These are phyloP conservation scores for Thamnaconus septentrionalis DNA, from an alignment of 2,113 vertebrate genomes.

Conservation along the genomic window DNA sequence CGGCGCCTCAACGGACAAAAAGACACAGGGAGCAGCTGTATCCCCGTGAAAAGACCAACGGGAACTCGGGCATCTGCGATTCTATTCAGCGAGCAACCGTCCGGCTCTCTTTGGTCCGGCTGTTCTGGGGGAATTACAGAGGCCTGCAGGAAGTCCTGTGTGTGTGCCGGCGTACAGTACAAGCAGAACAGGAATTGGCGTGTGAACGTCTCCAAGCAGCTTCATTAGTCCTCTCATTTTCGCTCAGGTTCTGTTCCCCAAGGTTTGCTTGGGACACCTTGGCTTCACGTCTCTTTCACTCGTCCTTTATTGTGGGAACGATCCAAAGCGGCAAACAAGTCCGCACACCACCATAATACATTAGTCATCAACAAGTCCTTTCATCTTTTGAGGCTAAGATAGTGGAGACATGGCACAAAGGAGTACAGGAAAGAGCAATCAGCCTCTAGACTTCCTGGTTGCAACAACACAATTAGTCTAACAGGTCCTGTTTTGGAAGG, in stretches of 20 bases:
- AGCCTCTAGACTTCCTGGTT: slow-evolving; percentile 55
- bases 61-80: slow-evolving; percentile 56
- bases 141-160: no score
- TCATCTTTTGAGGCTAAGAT: slow-evolving; percentile 57
- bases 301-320: slow-evolving; percentile 25
- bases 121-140: background rate
- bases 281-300: no score
- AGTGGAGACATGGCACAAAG: slow-evolving; percentile 52
- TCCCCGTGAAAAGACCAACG: slow-evolving; percentile 31
- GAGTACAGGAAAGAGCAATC: slow-evolving; percentile 60
- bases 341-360: slow-evolving; percentile 10
- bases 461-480: slow-evolving; percentile 6
- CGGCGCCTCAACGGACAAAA: slow-evolving; percentile 59
- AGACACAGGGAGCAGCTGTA: slow-evolving; percentile 63
- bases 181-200: background rate
- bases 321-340: background rate
- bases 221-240: no score
- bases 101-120: slow-evolving; percentile 20
- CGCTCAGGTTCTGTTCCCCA: no score
- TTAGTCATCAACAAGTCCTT: slow-evolving; percentile 18
- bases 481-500: slow-evolving; percentile 5
- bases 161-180: slow-evolving; percentile 6
- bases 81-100: slow-evolving; percentile 47
- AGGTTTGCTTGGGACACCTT: no score
- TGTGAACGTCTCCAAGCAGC: no score